phyloP scores from a whole-genome alignment of 2,888 invertebrate genomes.

The Apodemia zela region DNA sequence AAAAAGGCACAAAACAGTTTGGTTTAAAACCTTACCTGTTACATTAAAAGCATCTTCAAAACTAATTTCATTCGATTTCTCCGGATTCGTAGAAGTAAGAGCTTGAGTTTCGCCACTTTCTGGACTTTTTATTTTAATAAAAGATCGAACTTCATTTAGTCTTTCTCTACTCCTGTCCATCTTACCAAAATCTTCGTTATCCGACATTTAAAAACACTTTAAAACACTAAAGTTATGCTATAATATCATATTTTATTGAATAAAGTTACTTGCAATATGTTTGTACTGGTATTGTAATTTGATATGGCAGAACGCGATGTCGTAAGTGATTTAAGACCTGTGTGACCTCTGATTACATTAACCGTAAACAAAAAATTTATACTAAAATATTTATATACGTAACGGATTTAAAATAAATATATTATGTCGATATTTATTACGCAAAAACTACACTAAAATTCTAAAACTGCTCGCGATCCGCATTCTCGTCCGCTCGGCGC shows the following conservation, averaged over 20 bases:
- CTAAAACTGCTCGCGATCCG: background rate
- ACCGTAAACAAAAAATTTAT: background rate
- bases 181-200: conserved; percentile 26
- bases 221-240: background rate
- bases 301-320: background rate
- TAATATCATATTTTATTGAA: background rate
- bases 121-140: conserved; percentile 31
- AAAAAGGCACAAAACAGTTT: too few species aligned
- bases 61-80: conserved; percentile 44
- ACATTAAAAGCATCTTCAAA: conserved; percentile 72
- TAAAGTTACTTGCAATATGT: background rate
- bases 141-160: conserved; percentile 33
- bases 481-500: background rate
- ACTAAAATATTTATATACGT: background rate
- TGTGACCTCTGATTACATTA: background rate
- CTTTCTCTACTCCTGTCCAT: conserved; percentile 30
- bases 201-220: conserved; percentile 23
- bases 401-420: background rate
- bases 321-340: background rate
- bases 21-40: conserved; percentile 47
- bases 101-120: conserved; percentile 36
- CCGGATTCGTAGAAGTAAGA: conserved; percentile 44
- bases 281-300: background rate
- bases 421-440: background rate
- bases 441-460: background rate